These are phyloP conservation scores for Papilio xuthus DNA, from an alignment of 1,140 invertebrate species.

Conservation along the genomic window DNA sequence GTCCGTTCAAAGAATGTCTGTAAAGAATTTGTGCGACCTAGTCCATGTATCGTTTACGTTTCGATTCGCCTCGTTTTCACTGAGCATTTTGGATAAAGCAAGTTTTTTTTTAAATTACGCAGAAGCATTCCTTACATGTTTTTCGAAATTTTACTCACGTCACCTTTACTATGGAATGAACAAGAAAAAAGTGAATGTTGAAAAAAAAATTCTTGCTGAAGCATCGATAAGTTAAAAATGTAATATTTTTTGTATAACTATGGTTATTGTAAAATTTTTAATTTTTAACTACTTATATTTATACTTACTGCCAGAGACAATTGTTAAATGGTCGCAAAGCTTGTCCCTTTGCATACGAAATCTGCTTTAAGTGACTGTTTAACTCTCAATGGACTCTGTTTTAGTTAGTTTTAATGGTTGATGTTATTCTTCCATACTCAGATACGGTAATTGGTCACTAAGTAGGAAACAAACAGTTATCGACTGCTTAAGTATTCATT, in stretches of 20 bases:
- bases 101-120: slow-evolving; percentile 2
- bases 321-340: no score
- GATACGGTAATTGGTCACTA: no score
- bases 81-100: not conserved
- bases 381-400: no score
- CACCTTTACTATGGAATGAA: not conserved
- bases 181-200: not conserved
- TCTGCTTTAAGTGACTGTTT: no score
- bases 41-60: not conserved
- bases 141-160: not conserved
- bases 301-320: no score
- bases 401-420: no score
- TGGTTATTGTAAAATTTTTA: no score
- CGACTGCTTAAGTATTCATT: no score
- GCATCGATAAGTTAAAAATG: not conserved
- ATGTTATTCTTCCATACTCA: no score
- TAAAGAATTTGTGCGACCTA: not conserved
- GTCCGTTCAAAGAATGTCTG: not conserved
- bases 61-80: not conserved
- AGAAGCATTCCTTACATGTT: not conserved
- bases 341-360: no score
- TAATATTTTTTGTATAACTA: not conserved
- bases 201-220: not conserved
- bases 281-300: no score
- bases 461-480: no score